Percentiles rank a stretch among this genome's conserved stretches.
phyloP scores from a whole-genome alignment of 1,140 invertebrate genomes.

The Lysiphlebus fabarum region DNA sequence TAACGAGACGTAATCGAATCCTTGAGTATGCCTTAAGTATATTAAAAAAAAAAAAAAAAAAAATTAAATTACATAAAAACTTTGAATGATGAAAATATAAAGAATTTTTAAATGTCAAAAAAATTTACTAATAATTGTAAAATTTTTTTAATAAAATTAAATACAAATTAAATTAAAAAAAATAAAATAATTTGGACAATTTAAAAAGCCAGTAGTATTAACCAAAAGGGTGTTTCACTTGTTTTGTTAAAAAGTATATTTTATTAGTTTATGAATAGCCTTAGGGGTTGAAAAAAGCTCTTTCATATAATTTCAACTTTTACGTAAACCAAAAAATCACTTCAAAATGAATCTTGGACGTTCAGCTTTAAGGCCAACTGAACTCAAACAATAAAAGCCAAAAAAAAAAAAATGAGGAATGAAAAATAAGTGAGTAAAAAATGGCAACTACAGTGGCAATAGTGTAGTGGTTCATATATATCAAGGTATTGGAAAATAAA shows the following conservation, averaged over 20 bases:
- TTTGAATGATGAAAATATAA: neutral
- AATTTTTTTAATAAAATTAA: no score
- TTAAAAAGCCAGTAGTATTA: no score
- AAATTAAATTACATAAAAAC: conserved; percentile 13
- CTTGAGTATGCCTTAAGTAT: neutral
- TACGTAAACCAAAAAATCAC: neutral
- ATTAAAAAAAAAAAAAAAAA: neutral
- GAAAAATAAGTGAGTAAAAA: neutral
- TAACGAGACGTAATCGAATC: conserved; percentile 8
- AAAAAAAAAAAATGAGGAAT: neutral
- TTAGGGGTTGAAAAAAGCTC: conserved; percentile 9
- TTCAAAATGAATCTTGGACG: neutral
- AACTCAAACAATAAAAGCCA: no score
- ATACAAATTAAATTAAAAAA: no score
- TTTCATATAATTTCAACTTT: neutral
- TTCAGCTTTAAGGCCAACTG: conserved; percentile 6
- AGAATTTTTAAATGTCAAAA: no score
- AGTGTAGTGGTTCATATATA: no score
- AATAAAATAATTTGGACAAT: no score
- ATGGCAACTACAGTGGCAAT: no score
- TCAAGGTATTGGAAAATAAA: neutral
- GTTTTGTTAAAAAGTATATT: conserved; percentile 8
- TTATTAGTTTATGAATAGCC: conserved; percentile 10
- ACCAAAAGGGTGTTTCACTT: conserved; percentile 5
- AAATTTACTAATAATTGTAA: no score